Conservation (phyloP, 2,797 vertebrate species). For the Malurus leucopterus region DNA sequence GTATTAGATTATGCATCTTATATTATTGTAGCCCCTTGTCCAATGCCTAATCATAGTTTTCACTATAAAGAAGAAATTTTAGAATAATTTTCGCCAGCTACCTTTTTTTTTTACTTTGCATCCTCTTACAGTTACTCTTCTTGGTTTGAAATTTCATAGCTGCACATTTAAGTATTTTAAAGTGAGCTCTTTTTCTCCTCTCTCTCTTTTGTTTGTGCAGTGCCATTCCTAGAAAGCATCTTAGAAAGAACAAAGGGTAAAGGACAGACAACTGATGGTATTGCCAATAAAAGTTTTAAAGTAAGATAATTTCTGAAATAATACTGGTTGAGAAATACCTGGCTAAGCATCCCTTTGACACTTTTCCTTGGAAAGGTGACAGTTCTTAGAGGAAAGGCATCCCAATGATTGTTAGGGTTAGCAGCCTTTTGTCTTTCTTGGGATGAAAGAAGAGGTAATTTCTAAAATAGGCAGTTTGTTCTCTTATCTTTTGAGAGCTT, state of each 20-base stretch:
- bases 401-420: not conserved
- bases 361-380: not conserved
- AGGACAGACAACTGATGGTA: not conserved
- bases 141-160: not conserved
- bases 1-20: not conserved
- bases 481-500: not conserved
- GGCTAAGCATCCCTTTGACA: not conserved
- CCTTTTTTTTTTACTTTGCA: not conserved
- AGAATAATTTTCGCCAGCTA: not conserved
- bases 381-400: not conserved
- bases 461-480: not conserved
- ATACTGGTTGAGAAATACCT: not conserved
- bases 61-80: not conserved
- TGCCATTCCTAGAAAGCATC: not conserved
- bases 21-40: not conserved
- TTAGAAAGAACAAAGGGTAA: not conserved
- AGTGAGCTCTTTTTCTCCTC: not conserved
- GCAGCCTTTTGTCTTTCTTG: not conserved
- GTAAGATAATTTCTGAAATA: not conserved
- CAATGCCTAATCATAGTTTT: not conserved
- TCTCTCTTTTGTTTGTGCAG: not conserved
- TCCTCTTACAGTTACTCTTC: not conserved
- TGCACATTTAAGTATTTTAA: not conserved
- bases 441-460: not conserved
- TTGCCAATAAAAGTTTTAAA: not conserved